Conservation (phyloP, 2,113 vertebrate genomes). For the Triplophysa rosa region DNA sequence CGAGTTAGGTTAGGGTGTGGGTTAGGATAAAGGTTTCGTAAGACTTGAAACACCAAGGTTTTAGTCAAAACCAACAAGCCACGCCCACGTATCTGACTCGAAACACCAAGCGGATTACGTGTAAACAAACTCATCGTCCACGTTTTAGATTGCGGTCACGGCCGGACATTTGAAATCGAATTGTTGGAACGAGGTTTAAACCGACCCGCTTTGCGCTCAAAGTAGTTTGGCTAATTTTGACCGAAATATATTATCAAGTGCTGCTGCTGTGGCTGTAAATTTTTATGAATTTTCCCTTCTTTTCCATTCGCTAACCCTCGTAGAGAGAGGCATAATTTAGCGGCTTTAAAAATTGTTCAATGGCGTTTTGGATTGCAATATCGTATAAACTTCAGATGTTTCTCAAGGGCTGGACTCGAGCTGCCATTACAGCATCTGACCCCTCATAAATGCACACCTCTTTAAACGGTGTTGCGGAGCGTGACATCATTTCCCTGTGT, state of each 20-base stretch:
- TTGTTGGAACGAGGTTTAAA: conserved; percentile 20
- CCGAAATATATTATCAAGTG: conserved; percentile 38
- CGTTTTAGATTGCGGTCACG: not conserved
- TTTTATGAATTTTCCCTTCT: conserved; percentile 42
- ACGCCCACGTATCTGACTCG: no score
- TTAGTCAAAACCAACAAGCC: no score
- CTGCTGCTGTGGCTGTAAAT: conserved; percentile 32
- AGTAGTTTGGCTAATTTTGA: not conserved
- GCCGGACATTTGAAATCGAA: no score
- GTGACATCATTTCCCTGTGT: conserved; percentile 60
- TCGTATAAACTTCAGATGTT: conserved; percentile 27
- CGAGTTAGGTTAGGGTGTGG: no score
- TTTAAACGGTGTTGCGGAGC: conserved; percentile 40
- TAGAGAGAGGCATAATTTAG: conserved; percentile 40
- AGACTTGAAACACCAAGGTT: no score
- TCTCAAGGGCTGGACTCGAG: conserved; percentile 15
- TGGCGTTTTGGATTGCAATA: conserved; percentile 35
- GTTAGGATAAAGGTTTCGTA: no score
- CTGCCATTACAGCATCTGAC: conserved; percentile 43
- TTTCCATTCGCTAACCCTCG: conserved; percentile 42
- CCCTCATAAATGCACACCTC: conserved; percentile 54
- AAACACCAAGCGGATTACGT: conserved; percentile 25
- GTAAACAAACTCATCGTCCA: conserved; percentile 51
- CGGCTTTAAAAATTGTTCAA: conserved; percentile 39
- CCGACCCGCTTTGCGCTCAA: not conserved